Evolutionary conservation across 1,140 invertebrate species (phyloP).

Genomic region (Stegodyphus dumicola): DNA sequence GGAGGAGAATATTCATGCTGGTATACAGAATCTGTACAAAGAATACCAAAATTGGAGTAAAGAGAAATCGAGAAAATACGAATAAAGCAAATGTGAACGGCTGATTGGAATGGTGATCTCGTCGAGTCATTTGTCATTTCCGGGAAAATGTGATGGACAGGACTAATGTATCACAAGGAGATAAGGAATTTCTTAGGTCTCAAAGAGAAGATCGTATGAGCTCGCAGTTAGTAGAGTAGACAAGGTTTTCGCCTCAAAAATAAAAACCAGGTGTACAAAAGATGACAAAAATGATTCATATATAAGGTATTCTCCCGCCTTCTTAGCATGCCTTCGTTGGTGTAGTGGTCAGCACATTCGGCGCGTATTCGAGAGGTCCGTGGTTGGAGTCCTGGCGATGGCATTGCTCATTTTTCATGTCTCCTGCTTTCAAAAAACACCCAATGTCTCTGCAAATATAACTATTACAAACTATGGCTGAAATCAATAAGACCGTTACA

Average conservation of each 20-base stretch:
- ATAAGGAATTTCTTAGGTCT: background rate
- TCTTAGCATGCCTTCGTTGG: no score
- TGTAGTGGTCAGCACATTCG: no score
- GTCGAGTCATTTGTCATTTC: background rate
- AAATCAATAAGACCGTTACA: constrained; percentile 1
- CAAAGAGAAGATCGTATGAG: background rate
- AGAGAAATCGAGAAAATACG: no score
- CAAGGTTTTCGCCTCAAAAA: background rate
- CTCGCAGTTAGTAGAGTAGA: background rate
- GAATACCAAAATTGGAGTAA: constrained; percentile 2
- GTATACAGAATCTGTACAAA: constrained; percentile 5
- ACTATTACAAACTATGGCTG: background rate
- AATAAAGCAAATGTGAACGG: background rate
- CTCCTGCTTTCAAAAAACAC: no score
- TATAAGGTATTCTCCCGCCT: no score
- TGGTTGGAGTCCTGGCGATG: no score
- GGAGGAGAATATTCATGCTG: constrained; percentile 6
- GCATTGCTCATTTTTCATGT: no score
- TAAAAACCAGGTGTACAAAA: background rate
- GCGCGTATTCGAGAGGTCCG: no score
- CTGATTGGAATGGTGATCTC: background rate
- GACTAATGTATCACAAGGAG: constrained; percentile 5
- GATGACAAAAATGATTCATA: background rate
- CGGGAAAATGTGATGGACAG: no score
- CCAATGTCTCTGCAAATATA: no score